A percentile compares a stretch with the other conserved stretches of the same genome.
Evolutionary conservation across 2,797 vertebrate genomes (phyloP).

Genomic region (Botia kubotai): DNA sequence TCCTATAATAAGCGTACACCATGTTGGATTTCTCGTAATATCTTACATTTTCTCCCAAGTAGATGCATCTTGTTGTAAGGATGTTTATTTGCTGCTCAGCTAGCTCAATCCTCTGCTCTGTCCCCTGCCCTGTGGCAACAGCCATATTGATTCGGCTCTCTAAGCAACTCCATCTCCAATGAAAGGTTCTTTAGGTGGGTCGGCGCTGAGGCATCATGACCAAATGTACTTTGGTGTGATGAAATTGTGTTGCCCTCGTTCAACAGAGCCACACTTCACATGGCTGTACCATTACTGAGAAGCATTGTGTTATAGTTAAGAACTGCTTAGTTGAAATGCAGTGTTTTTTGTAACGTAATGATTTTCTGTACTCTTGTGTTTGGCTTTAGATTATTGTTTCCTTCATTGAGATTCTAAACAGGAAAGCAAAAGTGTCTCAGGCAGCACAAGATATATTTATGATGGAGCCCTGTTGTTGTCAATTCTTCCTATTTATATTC

Average conservation of each 20-base stretch:
- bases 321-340: too few relatives aligned
- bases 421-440: neutral
- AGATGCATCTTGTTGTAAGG: neutral
- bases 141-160: slow-evolving; percentile 40
- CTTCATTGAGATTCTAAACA: too few relatives aligned
- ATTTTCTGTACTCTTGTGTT: too few relatives aligned
- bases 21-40: neutral
- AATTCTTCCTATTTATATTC: neutral
- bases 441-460: neutral
- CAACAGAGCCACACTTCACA: slow-evolving; percentile 8
- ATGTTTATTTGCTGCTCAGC: slow-evolving; percentile 7
- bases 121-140: slow-evolving; percentile 8
- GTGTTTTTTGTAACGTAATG: too few relatives aligned
- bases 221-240: slow-evolving; percentile 20
- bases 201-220: slow-evolving; percentile 21
- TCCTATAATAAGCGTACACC: neutral
- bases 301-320: too few relatives aligned
- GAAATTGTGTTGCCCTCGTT: neutral
- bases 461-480: neutral
- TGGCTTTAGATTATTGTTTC: too few relatives aligned
- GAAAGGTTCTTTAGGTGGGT: slow-evolving; percentile 19
- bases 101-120: neutral
- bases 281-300: neutral
- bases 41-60: neutral
- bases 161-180: slow-evolving; percentile 19